Percentiles rank a stretch among this genome's conserved stretches.
Conservation (phyloP, 2,113 vertebrate species). For the Pungitius pungitius region DNA sequence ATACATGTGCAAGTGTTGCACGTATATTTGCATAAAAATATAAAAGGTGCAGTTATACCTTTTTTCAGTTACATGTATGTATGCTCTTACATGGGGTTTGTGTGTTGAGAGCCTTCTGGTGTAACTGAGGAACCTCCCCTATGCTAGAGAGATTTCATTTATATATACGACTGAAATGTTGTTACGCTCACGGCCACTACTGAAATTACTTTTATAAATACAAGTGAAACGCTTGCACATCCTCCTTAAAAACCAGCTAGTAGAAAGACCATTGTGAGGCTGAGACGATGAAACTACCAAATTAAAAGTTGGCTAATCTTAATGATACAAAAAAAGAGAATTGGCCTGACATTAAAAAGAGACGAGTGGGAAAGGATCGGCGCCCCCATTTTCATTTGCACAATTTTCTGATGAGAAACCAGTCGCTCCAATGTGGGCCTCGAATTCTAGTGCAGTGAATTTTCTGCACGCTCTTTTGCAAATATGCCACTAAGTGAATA, state of each 20-base stretch:
- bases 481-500: slow-evolving; percentile 36
- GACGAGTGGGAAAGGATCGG: slow-evolving; percentile 7
- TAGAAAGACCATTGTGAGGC: slow-evolving; percentile 2
- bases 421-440: slow-evolving; percentile 41
- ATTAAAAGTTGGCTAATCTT: slow-evolving; percentile 17
- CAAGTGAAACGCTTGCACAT: no score
- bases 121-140: no score
- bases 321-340: slow-evolving; percentile 15
- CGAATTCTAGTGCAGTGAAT: slow-evolving; percentile 39
- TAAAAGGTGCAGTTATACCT: no score
- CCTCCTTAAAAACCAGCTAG: slow-evolving; percentile 7
- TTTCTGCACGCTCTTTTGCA: slow-evolving; percentile 34
- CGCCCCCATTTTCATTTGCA: slow-evolving; percentile 7
- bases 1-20: no score
- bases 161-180: no score
- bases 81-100: no score
- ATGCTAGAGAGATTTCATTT: no score
- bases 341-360: slow-evolving; percentile 28
- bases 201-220: no score
- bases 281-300: neutral
- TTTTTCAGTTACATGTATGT: no score
- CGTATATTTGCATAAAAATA: no score
- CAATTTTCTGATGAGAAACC: slow-evolving; percentile 35
- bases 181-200: no score
- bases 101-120: no score